Conservation (phyloP, 2,113 vertebrate genomes). For the Hucho hucho region DNA sequence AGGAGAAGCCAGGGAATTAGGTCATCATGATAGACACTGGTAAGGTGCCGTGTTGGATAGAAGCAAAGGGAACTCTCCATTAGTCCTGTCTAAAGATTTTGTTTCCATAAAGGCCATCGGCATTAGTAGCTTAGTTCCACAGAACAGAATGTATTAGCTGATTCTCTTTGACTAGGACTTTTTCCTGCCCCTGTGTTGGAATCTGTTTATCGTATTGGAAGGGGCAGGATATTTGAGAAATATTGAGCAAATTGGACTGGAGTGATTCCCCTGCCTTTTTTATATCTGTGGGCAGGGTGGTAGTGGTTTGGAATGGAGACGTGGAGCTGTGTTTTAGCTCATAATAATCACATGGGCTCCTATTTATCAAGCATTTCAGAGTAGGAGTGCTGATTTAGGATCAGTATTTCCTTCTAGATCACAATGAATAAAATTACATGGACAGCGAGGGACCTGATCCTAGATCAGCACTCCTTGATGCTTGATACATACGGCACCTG, state of each 20-base stretch:
- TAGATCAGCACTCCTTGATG: too few relatives aligned
- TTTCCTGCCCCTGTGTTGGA: constrained; percentile 46
- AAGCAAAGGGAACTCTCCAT: background rate
- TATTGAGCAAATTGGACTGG: constrained; percentile 38
- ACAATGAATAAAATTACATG: too few relatives aligned
- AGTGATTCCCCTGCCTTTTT: constrained; percentile 34
- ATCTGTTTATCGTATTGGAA: constrained; percentile 61
- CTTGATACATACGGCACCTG: background rate
- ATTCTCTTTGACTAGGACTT: constrained; percentile 40
- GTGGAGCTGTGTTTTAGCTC: constrained; percentile 24
- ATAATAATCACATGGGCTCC: constrained; percentile 51
- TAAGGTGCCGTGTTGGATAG: background rate
- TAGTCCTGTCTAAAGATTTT: constrained; percentile 47
- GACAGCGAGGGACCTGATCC: too few relatives aligned
- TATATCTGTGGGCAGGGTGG: constrained; percentile 45
- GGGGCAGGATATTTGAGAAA: constrained; percentile 21
- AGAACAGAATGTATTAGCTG: constrained; percentile 20
- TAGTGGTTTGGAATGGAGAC: constrained; percentile 52
- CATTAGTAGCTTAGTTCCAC: constrained; percentile 52
- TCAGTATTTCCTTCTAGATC: too few relatives aligned
- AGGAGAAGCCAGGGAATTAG: background rate
- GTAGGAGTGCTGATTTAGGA: too few relatives aligned
- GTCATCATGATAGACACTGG: background rate
- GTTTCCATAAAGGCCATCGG: constrained; percentile 55
- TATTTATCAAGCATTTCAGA: too few relatives aligned